Conservation (phyloP, 2,888 invertebrate species). For the Cheilosia soror region DNA sequence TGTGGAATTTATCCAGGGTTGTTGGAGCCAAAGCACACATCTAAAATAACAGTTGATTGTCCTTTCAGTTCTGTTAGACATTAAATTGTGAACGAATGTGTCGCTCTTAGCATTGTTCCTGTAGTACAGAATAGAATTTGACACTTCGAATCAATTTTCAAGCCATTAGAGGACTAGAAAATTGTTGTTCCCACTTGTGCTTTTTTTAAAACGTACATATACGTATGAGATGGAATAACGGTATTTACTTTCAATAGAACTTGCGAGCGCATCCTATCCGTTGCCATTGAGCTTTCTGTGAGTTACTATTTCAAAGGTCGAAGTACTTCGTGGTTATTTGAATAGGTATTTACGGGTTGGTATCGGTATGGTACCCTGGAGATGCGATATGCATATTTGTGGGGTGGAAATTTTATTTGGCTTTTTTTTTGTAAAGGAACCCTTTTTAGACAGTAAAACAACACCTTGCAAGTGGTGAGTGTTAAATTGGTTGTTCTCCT, state of each 20-base stretch:
- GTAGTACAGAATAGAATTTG: background rate
- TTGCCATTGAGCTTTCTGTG: slow-evolving; percentile 24
- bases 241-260: slow-evolving; percentile 28
- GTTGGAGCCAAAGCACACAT: slow-evolving; percentile 40
- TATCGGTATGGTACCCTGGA: too few species aligned
- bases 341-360: too few species aligned
- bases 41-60: background rate
- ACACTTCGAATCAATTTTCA: background rate
- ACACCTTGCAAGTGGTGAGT: too few species aligned
- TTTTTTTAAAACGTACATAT: too few species aligned
- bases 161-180: too few species aligned
- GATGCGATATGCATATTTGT: too few species aligned
- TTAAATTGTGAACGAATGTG: background rate
- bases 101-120: background rate
- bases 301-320: slow-evolving; percentile 39
- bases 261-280: background rate
- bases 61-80: slow-evolving; percentile 10
- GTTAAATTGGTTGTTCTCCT: too few species aligned
- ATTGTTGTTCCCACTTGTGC: too few species aligned
- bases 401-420: too few species aligned
- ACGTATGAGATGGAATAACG: slow-evolving; percentile 1
- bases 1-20: slow-evolving; percentile 53
- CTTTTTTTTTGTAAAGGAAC: too few species aligned
- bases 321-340: slow-evolving; percentile 10
- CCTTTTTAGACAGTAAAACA: too few species aligned